phyloP scores from a whole-genome alignment of 1,140 invertebrate genomes.

The Gryllus bimaculatus region DNA sequence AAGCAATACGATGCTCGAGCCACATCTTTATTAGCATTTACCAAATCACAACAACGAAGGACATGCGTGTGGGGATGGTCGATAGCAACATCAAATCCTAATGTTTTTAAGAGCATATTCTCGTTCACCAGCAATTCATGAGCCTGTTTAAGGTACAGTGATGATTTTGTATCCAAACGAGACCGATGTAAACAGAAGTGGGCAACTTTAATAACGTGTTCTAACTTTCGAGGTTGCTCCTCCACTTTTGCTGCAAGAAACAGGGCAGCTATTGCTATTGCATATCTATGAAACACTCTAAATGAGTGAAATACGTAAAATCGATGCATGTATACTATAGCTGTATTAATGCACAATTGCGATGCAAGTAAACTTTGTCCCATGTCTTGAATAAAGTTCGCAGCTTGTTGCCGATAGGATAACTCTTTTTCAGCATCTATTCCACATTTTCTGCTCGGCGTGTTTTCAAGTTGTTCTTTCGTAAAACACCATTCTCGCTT shows the following conservation, averaged over 20 bases:
- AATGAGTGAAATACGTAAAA: conserved; percentile 94
- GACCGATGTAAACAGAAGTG: conserved; percentile 65
- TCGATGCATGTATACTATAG: conserved; percentile 95
- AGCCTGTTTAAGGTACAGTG: conserved; percentile 64
- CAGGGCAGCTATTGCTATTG: conserved; percentile 72
- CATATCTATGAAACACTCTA: conserved; percentile 70
- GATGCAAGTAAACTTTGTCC: conserved; percentile 53
- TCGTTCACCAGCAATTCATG: conserved; percentile 92
- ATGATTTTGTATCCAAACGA: conserved; percentile 53
- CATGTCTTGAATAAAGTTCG: conserved; percentile 96
- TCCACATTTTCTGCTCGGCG: conserved; percentile 78
- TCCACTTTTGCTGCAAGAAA: conserved; percentile 96
- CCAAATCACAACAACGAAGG: conserved; percentile 85
- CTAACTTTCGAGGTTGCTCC: conserved; percentile 90
- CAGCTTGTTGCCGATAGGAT: conserved; percentile 87
- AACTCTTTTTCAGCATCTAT: conserved; percentile 87
- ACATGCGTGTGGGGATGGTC: conserved; percentile 96
- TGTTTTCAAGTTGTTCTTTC: conserved; percentile 77
- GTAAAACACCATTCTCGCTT: conserved; percentile 84
- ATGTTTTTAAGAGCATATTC: conserved; percentile 87
- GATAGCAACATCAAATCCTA: conserved; percentile 93
- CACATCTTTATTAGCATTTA: conserved; percentile 89
- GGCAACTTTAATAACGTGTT: conserved; percentile 87
- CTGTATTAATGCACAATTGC: conserved; percentile 86
- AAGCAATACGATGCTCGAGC: conserved; percentile 96